Evolutionary conservation across 2,113 vertebrate species (phyloP), one percentile per base, ranked within the genome.

Genomic region (Malurus melanocephalus): DNA sequence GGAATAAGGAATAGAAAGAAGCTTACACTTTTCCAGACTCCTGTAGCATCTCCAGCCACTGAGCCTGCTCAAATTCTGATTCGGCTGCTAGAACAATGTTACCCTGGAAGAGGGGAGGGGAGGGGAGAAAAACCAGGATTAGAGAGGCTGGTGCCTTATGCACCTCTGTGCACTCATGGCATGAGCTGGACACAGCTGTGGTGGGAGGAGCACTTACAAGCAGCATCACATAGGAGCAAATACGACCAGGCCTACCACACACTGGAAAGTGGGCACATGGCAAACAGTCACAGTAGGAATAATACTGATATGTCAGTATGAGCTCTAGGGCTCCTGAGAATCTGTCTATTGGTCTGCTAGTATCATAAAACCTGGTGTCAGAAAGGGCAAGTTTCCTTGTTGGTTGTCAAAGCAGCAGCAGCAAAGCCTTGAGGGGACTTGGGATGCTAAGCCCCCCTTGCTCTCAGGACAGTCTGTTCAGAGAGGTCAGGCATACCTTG

Each of bases 11-110:
- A 80, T 3, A 76, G 72, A 92, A 77, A 79, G 55, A 14, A 68
- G 65, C 80, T 99, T 97, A 99, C 99, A 99, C 99, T 98, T 99
- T 99, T 83, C 99, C 99, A 3, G 99, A 99, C 65, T 99, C 99
- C 93, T 99, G 98, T 62, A 99, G 97, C 98, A 99, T 98, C 94
- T 99, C 98, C 94, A 99, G 95, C 99, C 99, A 99, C 94, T 99
- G 99, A 59, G 96, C 94, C 97, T 99, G 99, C 87, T 99, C 99
- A 75, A 97, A 97, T 94, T 98, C 98, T 5, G 98, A 98, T 94
- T 99, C 99, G 0, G 98, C 99, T 23, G 99, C 99, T 96, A 99
- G 96, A 55, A 98, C 96, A 33, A 99, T 95, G 92, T 98, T 98
- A 24, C 99, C 99, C 99, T 99, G 42, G 71, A 93, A 94, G 51